Evolutionary conservation across 2,888 invertebrate genomes (phyloP).

Genomic region (Tiliacea aurago): DNA sequence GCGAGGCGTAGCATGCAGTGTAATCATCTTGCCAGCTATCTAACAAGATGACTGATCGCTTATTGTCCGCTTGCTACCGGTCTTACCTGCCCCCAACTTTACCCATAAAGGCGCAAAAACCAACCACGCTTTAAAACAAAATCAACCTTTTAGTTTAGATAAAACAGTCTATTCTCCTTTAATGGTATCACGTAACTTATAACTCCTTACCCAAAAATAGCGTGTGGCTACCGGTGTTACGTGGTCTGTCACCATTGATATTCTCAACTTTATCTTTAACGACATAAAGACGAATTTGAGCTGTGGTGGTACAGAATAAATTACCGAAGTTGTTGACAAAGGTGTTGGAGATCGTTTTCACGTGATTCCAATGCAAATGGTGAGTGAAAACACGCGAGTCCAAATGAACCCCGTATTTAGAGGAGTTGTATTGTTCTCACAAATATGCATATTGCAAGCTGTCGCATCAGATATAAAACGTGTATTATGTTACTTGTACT

Average conservation of each 20-base stretch:
- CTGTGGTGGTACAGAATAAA: conserved; percentile 53
- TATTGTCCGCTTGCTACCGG: conserved; percentile 88
- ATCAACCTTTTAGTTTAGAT: conserved; percentile 50
- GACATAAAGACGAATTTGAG: conserved; percentile 44
- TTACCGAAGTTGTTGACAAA: conserved; percentile 64
- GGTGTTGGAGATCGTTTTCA: conserved; percentile 67
- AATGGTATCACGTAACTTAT: conserved; percentile 41
- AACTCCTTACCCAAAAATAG: conserved; percentile 53
- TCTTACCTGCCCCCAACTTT: conserved; percentile 75
- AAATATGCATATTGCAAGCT: conserved; percentile 73
- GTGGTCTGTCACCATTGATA: conserved; percentile 32
- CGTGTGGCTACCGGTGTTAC: conserved; percentile 67
- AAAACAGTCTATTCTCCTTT: conserved; percentile 57
- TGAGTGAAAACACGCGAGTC: conserved; percentile 64
- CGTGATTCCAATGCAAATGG: conserved; percentile 71
- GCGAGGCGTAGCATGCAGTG: conserved; percentile 73
- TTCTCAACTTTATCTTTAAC: conserved; percentile 49
- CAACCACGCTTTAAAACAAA: conserved; percentile 59
- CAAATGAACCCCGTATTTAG: conserved; percentile 72
- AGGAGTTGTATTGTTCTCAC: conserved; percentile 78
- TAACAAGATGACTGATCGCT: conserved; percentile 88
- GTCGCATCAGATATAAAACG: conserved; percentile 75
- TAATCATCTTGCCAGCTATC: conserved; percentile 84
- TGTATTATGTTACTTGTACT: conserved; percentile 63
- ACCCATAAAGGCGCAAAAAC: conserved; percentile 67